Percentiles rank a stretch among this genome's conserved stretches.
Evolutionary conservation across 2,888 invertebrate genomes (phyloP).

Genomic region (Artemia sinica): DNA sequence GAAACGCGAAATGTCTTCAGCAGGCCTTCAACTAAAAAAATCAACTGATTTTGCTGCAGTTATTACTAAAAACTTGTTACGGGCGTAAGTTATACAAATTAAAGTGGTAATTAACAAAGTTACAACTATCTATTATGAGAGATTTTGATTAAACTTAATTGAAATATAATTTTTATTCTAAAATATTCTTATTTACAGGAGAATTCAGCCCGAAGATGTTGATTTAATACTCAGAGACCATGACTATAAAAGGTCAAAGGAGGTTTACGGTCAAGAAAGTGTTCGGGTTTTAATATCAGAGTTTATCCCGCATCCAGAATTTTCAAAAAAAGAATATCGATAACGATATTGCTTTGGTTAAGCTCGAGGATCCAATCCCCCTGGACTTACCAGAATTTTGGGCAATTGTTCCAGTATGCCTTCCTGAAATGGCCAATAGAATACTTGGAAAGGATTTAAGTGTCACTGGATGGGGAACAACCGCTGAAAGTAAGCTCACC

Average conservation of each 20-base stretch:
- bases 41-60: no score
- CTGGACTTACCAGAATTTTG: conserved; percentile 2
- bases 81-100: no score
- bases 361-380: conserved; percentile 18
- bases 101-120: no score
- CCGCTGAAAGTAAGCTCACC: conserved; percentile 16
- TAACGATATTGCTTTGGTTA: conserved; percentile 20
- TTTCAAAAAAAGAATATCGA: conserved; percentile 1
- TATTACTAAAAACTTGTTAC: no score
- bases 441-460: conserved; percentile 9
- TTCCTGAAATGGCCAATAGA: conserved; percentile 9
- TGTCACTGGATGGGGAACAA: conserved; percentile 21
- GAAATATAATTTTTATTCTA: no score
- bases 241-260: conserved; percentile 14
- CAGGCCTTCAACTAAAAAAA: no score
- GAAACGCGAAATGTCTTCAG: no score
- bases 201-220: background rate
- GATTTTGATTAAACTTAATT: no score
- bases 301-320: conserved; percentile 17
- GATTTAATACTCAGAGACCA: conserved; percentile 18
- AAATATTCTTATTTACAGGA: background rate
- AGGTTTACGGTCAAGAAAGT: conserved; percentile 1
- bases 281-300: conserved; percentile 11
- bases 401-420: conserved; percentile 16
- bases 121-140: no score